A percentile compares a stretch with the other conserved stretches of the same genome.
These are phyloP conservation scores for Paracyclopina nana DNA, from an alignment of 1,140 invertebrate genomes.

Conservation along the genomic window DNA sequence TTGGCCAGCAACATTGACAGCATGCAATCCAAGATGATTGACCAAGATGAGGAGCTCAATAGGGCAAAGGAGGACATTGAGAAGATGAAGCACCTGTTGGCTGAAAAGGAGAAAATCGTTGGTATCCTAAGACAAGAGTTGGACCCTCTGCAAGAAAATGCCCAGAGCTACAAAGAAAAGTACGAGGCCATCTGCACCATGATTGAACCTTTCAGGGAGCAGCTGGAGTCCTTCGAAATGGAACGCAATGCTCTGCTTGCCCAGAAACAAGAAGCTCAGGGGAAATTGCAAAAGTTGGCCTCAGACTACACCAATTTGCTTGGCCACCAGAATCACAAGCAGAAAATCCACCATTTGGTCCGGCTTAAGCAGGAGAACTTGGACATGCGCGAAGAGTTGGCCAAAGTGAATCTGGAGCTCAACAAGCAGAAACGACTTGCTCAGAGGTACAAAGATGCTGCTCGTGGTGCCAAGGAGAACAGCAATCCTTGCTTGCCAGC, in stretches of 20 bases:
- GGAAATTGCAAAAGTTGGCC: constrained; percentile 33
- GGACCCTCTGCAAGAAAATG: background rate
- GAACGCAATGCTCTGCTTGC: constrained; percentile 26
- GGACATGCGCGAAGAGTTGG: constrained; percentile 29
- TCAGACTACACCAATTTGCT: constrained; percentile 38
- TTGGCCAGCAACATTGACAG: too few species aligned
- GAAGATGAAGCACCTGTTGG: background rate
- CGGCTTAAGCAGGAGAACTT: constrained; percentile 38
- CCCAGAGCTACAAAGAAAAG: constrained; percentile 6
- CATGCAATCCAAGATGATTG: too few species aligned
- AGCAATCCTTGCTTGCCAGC: too few species aligned
- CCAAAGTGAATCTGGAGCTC: background rate
- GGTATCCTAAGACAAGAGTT: background rate
- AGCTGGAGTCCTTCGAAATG: constrained; percentile 29
- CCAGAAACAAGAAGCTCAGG: constrained; percentile 23
- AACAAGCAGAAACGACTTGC: background rate
- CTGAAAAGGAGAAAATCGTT: background rate
- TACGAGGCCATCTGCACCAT: constrained; percentile 20
- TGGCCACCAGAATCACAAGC: constrained; percentile 43
- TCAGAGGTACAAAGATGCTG: background rate
- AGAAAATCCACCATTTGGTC: constrained; percentile 41
- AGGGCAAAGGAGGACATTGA: too few species aligned
- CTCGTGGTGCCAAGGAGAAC: too few species aligned
- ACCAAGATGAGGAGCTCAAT: background rate
- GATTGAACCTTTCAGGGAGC: constrained; percentile 25